A percentile compares a stretch with the other conserved stretches of the same genome.
Conservation (phyloP, 2,113 vertebrate genomes). For the Genyomyrus donnyi region DNA sequence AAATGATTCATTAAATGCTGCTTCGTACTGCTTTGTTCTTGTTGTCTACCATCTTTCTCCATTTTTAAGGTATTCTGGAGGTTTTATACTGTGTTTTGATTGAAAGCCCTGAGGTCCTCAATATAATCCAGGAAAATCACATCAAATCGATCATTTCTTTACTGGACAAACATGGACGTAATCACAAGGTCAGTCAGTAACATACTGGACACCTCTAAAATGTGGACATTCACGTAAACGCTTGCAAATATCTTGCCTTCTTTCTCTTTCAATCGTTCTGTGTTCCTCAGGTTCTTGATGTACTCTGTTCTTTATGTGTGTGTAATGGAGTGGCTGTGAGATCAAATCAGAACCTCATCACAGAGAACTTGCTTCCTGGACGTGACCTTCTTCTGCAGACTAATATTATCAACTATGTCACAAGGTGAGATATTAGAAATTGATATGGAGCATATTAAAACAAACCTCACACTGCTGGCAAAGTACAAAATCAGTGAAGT, state of each 20-base stretch:
- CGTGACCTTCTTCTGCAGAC: slow-evolving; percentile 84
- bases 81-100: slow-evolving; percentile 90
- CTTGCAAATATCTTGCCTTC: background rate
- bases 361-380: slow-evolving; percentile 84
- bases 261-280: background rate
- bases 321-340: slow-evolving; percentile 88
- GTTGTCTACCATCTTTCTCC: background rate
- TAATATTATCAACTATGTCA: slow-evolving; percentile 82
- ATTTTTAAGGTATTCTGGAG: slow-evolving; percentile 75
- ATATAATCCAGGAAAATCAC: slow-evolving; percentile 91
- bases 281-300: slow-evolving; percentile 73
- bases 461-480: background rate
- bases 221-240: background rate
- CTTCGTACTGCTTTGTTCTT: background rate
- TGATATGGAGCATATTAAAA: background rate
- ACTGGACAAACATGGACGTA: slow-evolving; percentile 86
- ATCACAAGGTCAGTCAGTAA: slow-evolving; percentile 72
- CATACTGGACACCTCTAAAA: background rate
- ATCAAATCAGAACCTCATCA: slow-evolving; percentile 91
- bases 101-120: slow-evolving; percentile 86
- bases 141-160: slow-evolving; percentile 92
- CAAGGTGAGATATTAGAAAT: slow-evolving; percentile 59
- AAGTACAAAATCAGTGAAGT: background rate
- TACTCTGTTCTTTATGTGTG: slow-evolving; percentile 85
- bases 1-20: background rate